These are phyloP conservation scores for Hylaeus anthracinus DNA, from an alignment of 1,140 invertebrate genomes.

Conservation along the genomic window DNA sequence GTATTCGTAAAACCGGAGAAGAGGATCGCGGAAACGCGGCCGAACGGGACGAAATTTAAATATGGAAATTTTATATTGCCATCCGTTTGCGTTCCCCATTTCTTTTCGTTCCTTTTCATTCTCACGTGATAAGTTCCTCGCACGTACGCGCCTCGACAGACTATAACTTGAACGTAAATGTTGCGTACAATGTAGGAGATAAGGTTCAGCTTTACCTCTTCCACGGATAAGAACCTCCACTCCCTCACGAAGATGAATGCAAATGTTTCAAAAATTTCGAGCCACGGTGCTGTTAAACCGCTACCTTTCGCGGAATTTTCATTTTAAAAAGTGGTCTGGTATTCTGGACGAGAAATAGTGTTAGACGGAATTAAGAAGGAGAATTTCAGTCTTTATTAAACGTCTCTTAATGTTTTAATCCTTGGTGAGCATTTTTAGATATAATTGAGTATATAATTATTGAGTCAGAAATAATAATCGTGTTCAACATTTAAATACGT, in stretches of 20 bases:
- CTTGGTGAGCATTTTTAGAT: too few relatives aligned
- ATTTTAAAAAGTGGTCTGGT: too few relatives aligned
- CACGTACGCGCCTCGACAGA: neutral
- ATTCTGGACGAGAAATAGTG: too few relatives aligned
- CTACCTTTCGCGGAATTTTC: too few relatives aligned
- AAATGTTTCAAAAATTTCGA: too few relatives aligned
- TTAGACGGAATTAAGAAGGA: too few relatives aligned
- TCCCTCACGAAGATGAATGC: neutral
- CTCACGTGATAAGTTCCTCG: constrained; percentile 17
- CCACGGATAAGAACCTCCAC: neutral
- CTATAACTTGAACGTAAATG: constrained; percentile 6
- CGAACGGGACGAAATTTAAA: constrained; percentile 20
- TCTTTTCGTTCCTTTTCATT: constrained; percentile 21
- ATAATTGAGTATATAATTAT: too few relatives aligned
- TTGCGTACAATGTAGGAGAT: neutral
- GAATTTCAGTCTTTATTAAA: too few relatives aligned
- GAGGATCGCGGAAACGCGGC: neutral
- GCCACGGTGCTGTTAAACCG: too few relatives aligned
- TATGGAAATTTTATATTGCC: constrained; percentile 50
- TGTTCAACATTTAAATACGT: too few relatives aligned
- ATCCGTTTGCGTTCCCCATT: neutral
- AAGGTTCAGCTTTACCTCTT: constrained; percentile 10
- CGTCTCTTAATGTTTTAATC: too few relatives aligned
- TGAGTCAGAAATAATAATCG: too few relatives aligned
- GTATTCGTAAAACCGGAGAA: constrained; percentile 11